Conservation (phyloP, 2,797 vertebrate genomes). For the Gymnoscopelus braueri region DNA sequence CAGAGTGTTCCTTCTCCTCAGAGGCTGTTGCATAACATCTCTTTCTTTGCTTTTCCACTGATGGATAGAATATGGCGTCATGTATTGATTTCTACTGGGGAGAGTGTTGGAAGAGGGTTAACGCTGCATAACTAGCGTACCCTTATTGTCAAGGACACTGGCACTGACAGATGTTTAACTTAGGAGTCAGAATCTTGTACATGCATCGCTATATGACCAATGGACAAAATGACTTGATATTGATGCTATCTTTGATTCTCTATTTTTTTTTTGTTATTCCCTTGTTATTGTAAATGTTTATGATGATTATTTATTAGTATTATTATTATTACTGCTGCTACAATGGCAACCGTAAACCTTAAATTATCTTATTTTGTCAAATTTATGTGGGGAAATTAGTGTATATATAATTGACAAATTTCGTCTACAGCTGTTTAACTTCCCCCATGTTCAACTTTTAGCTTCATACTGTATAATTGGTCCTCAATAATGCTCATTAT, state of each 20-base stretch:
- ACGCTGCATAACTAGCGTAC: neutral
- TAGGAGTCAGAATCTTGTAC: too few relatives aligned
- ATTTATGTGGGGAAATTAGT: neutral
- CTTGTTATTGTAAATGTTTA: too few relatives aligned
- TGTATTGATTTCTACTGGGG: neutral
- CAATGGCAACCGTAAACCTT: too few relatives aligned
- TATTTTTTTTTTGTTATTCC: too few relatives aligned
- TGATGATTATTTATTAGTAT: too few relatives aligned
- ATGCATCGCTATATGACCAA: too few relatives aligned
- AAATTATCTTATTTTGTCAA: neutral
- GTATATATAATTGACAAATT: neutral
- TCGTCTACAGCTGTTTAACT: neutral
- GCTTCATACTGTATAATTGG: neutral
- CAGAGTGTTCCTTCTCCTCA: neutral
- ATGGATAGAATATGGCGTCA: neutral
- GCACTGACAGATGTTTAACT: too few relatives aligned
- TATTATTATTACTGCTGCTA: too few relatives aligned
- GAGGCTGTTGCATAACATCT: neutral
- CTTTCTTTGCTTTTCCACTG: neutral
- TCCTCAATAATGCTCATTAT: too few relatives aligned
- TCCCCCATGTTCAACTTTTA: neutral
- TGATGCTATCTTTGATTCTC: too few relatives aligned
- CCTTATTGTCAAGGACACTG: too few relatives aligned
- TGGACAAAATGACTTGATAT: too few relatives aligned
- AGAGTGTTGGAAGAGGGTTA: neutral